phyloP scores from a whole-genome alignment of 2,113 vertebrate species.

The Grammomys surdaster region DNA sequence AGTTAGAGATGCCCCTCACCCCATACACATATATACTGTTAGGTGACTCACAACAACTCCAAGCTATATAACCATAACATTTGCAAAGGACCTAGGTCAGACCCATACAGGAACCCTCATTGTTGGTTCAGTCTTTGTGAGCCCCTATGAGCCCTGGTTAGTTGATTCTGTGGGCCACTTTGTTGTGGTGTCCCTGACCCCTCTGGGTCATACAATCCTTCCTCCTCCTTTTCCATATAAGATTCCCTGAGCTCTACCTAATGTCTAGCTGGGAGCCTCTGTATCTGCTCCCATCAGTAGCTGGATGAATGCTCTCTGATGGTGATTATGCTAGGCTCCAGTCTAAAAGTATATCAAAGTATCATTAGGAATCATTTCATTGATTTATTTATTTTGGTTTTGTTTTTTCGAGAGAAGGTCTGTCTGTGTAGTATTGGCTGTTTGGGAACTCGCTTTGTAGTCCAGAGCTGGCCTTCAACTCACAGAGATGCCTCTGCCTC shows the following conservation, averaged over 20 bases:
- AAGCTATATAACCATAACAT: background rate
- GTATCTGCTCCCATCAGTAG: background rate
- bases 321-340: background rate
- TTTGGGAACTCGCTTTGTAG: background rate
- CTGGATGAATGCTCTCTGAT: background rate
- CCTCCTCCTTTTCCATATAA: background rate
- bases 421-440: background rate
- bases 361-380: background rate
- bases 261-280: background rate
- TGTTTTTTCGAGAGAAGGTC: background rate
- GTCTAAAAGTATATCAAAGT: background rate
- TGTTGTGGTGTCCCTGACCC: background rate
- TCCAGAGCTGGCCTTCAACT: background rate
- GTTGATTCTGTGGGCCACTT: background rate
- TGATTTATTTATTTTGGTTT: background rate
- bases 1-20: background rate
- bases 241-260: background rate
- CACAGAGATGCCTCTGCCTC: background rate
- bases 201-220: background rate
- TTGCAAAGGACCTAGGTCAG: background rate
- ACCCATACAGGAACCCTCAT: background rate
- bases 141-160: background rate
- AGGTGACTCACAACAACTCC: background rate
- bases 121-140: background rate
- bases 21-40: background rate